Evolutionary conservation across 2,888 invertebrate species (phyloP), one percentile per base, ranked within the genome.

Genomic region (Mellilla xanthometata): DNA sequence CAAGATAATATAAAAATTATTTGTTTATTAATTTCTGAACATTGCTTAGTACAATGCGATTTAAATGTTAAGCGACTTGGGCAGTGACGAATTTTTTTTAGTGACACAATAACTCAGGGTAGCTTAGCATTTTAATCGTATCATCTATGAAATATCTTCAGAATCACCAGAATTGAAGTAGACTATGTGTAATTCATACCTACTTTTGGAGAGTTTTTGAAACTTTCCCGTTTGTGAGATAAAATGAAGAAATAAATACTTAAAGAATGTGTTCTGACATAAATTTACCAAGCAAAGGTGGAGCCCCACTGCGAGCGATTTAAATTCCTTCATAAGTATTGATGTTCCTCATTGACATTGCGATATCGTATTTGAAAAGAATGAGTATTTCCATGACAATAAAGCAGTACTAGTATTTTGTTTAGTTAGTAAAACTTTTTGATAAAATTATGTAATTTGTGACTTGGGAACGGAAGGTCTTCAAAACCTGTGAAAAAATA

Each of bases 111-210:
- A n/a, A n/a, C n/a, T n/a, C n/a, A n/a, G n/a, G n/a, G n/a, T n/a
- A n/a, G n/a, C n/a, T n/a, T n/a, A n/a, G n/a, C n/a, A n/a, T n/a
- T n/a, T n/a, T n/a, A n/a, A n/a, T n/a, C n/a, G n/a, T n/a, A n/a
- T n/a, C n/a, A n/a, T n/a, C n/a, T n/a, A 5, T 19, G 15, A 19
- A 19, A 19, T 19, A 19, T 19, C 10, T 26, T 46, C 28, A 9
- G 15, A 42, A 22, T 19, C 41, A 33, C 38, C 38, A 23, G 1
- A 12, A 5, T 38, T 23, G 58, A 56, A 62, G 62, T 60, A 61
- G 53, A 50, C 32, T 70, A 66, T 74, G 66, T 67, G 65, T 69
- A 64, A 64, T 12, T 68, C 66, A 71, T 65, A 68, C 77, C 80
- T 80, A 76, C 79, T 46, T 26, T 12, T 28, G 36, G 12, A 51